These are phyloP conservation scores for Miichthys miiuy DNA, from an alignment of 2,797 vertebrate species.

Conservation along the genomic window DNA sequence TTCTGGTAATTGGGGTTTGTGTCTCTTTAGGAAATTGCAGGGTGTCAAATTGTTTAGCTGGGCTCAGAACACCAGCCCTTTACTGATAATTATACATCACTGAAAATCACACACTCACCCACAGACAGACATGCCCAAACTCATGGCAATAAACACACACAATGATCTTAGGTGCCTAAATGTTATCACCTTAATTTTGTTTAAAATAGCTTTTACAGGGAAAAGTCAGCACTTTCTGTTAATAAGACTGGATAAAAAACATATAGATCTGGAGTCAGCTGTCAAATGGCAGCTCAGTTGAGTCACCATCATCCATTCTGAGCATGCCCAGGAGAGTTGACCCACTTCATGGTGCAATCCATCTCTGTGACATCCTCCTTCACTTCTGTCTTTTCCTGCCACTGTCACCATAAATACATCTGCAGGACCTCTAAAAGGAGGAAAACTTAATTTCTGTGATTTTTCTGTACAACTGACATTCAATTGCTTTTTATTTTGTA, in stretches of 20 bases:
- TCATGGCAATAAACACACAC: constrained; percentile 1
- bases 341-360: constrained; percentile 70
- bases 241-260: not conserved
- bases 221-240: not conserved
- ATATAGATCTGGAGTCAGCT: constrained; percentile 39
- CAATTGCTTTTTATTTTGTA: not conserved
- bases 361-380: constrained; percentile 58
- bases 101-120: constrained; percentile 19
- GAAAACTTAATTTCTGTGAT: constrained; percentile 29
- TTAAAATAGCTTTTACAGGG: not conserved
- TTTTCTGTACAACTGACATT: not conserved
- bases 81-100: constrained; percentile 50
- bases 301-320: constrained; percentile 58
- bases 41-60: constrained; percentile 53
- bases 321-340: constrained; percentile 67
- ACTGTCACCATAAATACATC: constrained; percentile 52
- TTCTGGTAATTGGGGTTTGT: constrained; percentile 61
- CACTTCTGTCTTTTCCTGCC: constrained; percentile 64
- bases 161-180: constrained; percentile 15
- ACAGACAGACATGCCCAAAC: constrained; percentile 2
- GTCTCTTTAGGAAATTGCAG: constrained; percentile 66
- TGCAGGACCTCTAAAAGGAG: constrained; percentile 59
- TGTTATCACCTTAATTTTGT: not conserved
- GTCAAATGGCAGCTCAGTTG: constrained; percentile 54
- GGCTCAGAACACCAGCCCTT: constrained; percentile 32